phyloP scores from a whole-genome alignment of 2,888 invertebrate species.

The Lissonota sp. region DNA sequence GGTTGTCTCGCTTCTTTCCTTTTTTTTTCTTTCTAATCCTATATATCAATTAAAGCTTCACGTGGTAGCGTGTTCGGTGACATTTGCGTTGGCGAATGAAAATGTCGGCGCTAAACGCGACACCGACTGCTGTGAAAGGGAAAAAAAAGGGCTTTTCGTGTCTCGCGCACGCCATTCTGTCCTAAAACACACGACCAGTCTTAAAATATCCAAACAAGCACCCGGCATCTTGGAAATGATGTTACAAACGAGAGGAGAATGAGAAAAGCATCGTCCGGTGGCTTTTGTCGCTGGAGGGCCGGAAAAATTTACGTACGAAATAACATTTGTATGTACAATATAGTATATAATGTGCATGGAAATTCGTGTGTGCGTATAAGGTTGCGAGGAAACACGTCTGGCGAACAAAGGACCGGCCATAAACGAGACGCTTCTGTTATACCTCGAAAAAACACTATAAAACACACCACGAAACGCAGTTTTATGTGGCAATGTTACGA shows the following conservation, averaged over 20 bases:
- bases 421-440: conserved; percentile 40
- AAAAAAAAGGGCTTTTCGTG: not conserved
- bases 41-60: conserved; percentile 53
- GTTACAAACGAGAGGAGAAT: not conserved
- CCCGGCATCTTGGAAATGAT: not conserved
- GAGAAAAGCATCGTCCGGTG: not conserved
- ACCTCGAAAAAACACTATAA: conserved; percentile 36
- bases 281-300: not conserved
- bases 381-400: conserved; percentile 56
- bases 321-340: too few relatives aligned
- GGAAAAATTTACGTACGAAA: not conserved
- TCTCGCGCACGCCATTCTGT: conserved; percentile 11
- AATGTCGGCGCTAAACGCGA: not conserved
- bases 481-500: conserved; percentile 16
- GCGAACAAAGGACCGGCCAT: conserved; percentile 67
- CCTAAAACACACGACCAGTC: conserved; percentile 5
- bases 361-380: not conserved
- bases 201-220: conserved; percentile 21
- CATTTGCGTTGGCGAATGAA: too few relatives aligned
- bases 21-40: conserved; percentile 20
- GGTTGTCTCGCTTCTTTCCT: conserved; percentile 18
- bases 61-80: not conserved
- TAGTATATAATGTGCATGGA: not conserved
- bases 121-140: conserved; percentile 11
- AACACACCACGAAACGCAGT: conserved; percentile 18